Evolutionary conservation across 2,113 vertebrate genomes (phyloP).

Genomic region (Myiozetetes cayanensis): DNA sequence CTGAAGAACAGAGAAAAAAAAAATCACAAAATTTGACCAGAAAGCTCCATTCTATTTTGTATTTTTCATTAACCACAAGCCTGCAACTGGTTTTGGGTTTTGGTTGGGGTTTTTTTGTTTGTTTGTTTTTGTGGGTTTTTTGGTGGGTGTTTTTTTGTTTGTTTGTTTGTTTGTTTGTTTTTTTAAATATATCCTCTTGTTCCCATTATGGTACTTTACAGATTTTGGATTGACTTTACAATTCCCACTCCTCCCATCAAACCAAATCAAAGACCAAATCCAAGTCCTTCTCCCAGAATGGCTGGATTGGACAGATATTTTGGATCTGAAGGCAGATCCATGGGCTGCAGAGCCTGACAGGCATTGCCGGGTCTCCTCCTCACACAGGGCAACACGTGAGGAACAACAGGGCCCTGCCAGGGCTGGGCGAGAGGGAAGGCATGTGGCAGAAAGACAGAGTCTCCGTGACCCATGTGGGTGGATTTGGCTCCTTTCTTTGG

Average conservation of each 20-base stretch:
- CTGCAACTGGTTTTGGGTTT: neutral
- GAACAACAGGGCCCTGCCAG: neutral
- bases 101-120: neutral
- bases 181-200: neutral
- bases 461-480: slow-evolving; percentile 50
- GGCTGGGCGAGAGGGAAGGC: neutral
- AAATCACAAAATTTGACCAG: neutral
- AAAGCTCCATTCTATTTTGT: neutral
- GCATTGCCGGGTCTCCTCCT: neutral
- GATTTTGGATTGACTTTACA: neutral
- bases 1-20: neutral
- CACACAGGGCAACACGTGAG: neutral
- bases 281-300: neutral
- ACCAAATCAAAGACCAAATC: neutral
- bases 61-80: neutral
- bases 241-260: neutral
- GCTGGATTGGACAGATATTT: neutral
- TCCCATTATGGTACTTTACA: neutral
- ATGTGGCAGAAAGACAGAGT: slow-evolving; percentile 10
- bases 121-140: neutral
- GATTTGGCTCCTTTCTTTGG: slow-evolving; percentile 60
- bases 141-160: neutral
- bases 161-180: neutral
- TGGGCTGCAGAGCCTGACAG: rapidly evolving
- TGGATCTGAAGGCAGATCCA: neutral